Percentiles rank a stretch among this genome's conserved stretches.
Conservation (phyloP, 2,113 vertebrate genomes). For the Silurus meridionalis region DNA sequence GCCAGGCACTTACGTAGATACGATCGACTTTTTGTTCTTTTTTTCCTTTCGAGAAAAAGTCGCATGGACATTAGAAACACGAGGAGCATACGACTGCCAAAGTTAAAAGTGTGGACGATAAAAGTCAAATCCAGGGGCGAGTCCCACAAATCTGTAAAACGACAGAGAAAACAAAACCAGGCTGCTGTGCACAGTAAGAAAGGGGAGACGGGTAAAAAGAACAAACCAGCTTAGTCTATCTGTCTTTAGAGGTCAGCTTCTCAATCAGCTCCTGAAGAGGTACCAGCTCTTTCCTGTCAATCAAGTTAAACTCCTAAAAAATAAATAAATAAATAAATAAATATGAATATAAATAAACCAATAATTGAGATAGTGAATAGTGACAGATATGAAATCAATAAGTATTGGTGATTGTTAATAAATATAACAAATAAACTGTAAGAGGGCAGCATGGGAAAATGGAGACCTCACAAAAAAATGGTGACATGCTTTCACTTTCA, state of each 20-base stretch:
- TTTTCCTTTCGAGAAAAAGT: constrained; percentile 20
- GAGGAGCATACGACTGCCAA: constrained; percentile 10
- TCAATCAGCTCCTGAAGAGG: constrained; percentile 88
- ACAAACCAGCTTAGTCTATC: constrained; percentile 64
- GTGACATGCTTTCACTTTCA: not conserved
- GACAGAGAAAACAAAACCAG: constrained; percentile 64
- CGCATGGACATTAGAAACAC: constrained; percentile 32
- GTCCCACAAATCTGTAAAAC: constrained; percentile 37
- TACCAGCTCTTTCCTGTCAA: constrained; percentile 84
- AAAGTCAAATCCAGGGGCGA: constrained; percentile 32
- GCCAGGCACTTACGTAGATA: constrained; percentile 52
- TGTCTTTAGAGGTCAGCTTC: constrained; percentile 88
- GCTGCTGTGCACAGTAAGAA: constrained; percentile 62
- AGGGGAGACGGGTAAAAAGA: constrained; percentile 49
- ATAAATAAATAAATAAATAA: constrained; percentile 40
- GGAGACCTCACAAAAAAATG: not conserved
- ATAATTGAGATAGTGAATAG: not conserved
- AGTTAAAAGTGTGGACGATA: constrained; percentile 32
- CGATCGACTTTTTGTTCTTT: not conserved
- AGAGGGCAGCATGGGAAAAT: not conserved
- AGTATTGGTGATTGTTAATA: not conserved
- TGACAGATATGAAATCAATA: not conserved
- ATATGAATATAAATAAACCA: constrained; percentile 48
- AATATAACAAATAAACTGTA: not conserved
- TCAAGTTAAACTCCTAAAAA: constrained; percentile 84